Base-by-base conservation (phyloP, 2,888 invertebrate genomes). In the Andricus curvator region DNA sequence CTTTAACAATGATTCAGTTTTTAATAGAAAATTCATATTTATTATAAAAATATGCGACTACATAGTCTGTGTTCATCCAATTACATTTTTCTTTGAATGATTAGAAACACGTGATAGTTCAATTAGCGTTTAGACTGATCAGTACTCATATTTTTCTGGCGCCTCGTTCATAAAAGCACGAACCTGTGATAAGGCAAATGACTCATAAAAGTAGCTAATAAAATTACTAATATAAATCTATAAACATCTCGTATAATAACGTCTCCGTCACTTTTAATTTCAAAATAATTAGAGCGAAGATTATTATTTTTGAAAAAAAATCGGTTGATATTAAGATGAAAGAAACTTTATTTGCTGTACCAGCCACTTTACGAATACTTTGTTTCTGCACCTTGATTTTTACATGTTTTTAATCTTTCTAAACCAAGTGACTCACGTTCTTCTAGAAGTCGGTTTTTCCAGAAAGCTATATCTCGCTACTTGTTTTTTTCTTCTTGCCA, bases 51-150 rank as follows among this genome's bases (percentile, higher is more conserved):
- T 51, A 0, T 22, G 22, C 17, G 20, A 29, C 51, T 51, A 15
- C 6, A 70, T 25, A 48, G 17, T 25, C 17, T 25, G 15, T 13
- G 29, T 48, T 48, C 1, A 48, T 29, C 44, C 70, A 51, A 48
- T 51, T 70, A 48, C 17, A 70, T 51, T 70, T 44, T 25, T 29
- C 29, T 70, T 48, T 25, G 48, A n/a, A 60, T 51, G 37, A 70
- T 70, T 44, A 44, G 44, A 51, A 70, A 48, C 70, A 70, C 70
- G 48, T 48, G 66, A 70, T 70, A 29, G 44, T 70, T 70, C 51
- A 70, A 70, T 70, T 70, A 70, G n/a, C 68, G 48, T 25, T 48
- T 70, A 51, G 44, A 48, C 48, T 51, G 48, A 70, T 48, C 20
- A 44, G 15, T 11, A 48, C 44, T 70, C 6, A 37, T 48, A 70